Evolutionary conservation across 1,140 invertebrate species (phyloP), one percentile per base, ranked within the genome.

Genomic region (Tetragnatha versicolor): DNA sequence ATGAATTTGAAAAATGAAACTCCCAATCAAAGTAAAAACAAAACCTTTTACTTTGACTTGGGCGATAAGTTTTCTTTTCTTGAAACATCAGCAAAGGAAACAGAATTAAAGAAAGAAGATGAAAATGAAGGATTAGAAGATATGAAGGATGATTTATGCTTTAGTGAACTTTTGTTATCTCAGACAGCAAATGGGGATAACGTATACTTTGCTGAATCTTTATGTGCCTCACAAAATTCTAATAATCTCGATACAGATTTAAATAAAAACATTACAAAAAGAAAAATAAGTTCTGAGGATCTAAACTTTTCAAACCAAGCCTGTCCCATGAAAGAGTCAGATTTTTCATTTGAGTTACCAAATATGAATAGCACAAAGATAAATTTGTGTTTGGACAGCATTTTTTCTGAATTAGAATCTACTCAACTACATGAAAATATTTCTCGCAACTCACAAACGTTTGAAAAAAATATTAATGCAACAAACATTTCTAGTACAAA

Each of bases 151-250:
- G 60, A 76, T 31, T 17, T 29, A 29, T 33, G 47, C 37, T 76
- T 76, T 20, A 65, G 35, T 76, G 60, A 76, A 53, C 12, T 76
- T 4, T 33, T 76, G 37, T 53, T 76, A 42, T 65, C 73, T 5
- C 73, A 76, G 53, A 76, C 60, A 17, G 58, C 45, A 29, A 49
- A 76, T 53, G 42, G 29, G n/a, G 73, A 49, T 20, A 25, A 39
- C 42, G 7, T 76, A 17, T 76, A 76, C 25, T 45, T 39, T 65
- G 14, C 60, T 29, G 25, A 76, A 55, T 65, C 60, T 25, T 63
- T 76, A 9, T 45, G 27, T 45, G 14, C 10, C n/a, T n/a, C n/a
- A n/a, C n/a, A 9, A 45, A 45, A 45, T 45, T 45, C 39, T 45
- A 45, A 45, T 45, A 17, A 45, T 9, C 39, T 9, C n/a, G n/a